These are phyloP conservation scores for Tichodroma muraria DNA, from an alignment of 2,113 vertebrate species.

Conservation along the genomic window DNA sequence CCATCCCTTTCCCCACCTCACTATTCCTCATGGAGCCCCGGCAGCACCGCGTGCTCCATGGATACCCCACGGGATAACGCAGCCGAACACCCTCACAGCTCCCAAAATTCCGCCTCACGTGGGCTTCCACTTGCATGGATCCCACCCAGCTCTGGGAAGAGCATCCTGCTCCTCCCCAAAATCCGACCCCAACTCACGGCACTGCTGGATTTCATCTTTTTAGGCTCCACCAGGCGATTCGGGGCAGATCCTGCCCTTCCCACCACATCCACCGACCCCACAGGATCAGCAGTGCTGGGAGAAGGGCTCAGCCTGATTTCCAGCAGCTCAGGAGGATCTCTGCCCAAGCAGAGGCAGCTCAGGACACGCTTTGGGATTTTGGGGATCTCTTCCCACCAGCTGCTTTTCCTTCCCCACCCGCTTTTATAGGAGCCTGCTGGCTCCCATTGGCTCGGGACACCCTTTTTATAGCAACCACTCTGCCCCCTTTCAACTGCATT, in stretches of 20 bases:
- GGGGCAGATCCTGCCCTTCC: background rate
- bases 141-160: background rate
- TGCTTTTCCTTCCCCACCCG: background rate
- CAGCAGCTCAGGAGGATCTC: background rate
- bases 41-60: rapidly evolving
- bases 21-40: rapidly evolving
- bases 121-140: background rate
- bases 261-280: background rate
- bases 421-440: slow-evolving; percentile 17
- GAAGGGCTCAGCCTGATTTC: background rate
- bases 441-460: background rate
- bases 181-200: background rate
- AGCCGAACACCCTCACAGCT: rapidly evolving
- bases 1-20: background rate
- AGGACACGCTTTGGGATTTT: background rate
- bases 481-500: slow-evolving; percentile 22
- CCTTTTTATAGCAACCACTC: background rate
- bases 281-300: background rate
- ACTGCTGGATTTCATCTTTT: background rate
- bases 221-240: rapidly evolving
- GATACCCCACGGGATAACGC: rapidly evolving
- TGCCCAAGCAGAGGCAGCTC: background rate
- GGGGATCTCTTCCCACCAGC: background rate
- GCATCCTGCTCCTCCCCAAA: background rate
- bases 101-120: rapidly evolving